Evolutionary conservation across 2,888 invertebrate genomes (phyloP).

Genomic region (Digitonthophagus gazella): DNA sequence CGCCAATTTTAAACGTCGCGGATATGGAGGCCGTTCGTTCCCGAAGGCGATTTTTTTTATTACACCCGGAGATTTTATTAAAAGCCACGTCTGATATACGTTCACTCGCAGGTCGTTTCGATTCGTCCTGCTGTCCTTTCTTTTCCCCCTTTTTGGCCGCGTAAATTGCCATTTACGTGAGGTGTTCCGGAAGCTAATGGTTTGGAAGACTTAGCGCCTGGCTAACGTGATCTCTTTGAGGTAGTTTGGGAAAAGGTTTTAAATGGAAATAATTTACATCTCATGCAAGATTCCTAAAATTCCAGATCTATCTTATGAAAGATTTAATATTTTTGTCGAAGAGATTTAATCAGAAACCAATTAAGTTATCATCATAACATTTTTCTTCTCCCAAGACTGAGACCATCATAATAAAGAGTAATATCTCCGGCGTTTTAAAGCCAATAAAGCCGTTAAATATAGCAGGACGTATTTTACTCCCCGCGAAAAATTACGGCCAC

Average conservation of each 20-base stretch:
- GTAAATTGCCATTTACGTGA: neutral
- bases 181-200: neutral
- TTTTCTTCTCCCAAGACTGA: too few relatives aligned
- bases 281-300: neutral
- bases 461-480: neutral
- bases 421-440: neutral
- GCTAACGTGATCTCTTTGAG: neutral
- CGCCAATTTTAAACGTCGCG: neutral
- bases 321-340: too few relatives aligned
- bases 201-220: neutral
- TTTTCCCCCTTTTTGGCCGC: neutral
- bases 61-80: neutral
- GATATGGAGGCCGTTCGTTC: neutral
- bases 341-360: neutral
- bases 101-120: neutral
- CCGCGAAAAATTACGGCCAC: neutral
- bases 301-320: too few relatives aligned
- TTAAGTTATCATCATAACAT: too few relatives aligned
- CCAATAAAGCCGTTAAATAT: neutral
- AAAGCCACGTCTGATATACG: neutral
- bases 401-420: neutral
- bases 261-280: neutral
- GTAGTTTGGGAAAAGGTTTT: neutral
- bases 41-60: neutral
- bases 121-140: too few relatives aligned